Conservation (phyloP, 2,113 vertebrate genomes). For the Dasypus novemcinctus region DNA sequence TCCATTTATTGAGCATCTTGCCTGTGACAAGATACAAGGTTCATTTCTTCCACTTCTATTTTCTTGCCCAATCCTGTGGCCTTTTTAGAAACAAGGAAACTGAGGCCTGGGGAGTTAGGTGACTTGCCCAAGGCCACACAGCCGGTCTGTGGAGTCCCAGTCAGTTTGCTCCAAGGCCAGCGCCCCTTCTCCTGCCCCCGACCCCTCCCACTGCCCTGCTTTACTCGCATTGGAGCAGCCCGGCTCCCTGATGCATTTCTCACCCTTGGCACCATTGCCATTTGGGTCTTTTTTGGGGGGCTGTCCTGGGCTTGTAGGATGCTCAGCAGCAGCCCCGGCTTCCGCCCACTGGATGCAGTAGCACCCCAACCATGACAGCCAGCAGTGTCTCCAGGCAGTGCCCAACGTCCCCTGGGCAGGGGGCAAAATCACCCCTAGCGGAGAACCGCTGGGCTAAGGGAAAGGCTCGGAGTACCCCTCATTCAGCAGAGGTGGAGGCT, state of each 20-base stretch:
- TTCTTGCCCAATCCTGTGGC: background rate
- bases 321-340: background rate
- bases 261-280: background rate
- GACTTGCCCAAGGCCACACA: background rate
- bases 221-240: accelerated
- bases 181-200: background rate
- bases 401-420: background rate
- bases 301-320: background rate
- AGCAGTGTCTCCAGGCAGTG: background rate
- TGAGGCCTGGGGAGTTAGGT: background rate
- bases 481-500: background rate
- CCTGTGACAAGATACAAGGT: background rate
- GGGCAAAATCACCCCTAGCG: background rate
- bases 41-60: background rate
- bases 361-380: background rate
- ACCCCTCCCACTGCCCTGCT: background rate
- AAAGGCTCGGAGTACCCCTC: background rate
- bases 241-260: background rate
- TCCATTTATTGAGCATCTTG: background rate
- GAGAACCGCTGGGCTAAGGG: background rate
- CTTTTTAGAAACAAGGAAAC: background rate
- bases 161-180: background rate
- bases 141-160: background rate
- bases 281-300: background rate
- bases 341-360: background rate